phyloP scores from a whole-genome alignment of 2,113 vertebrate species.

The Vulpes lagopus region DNA sequence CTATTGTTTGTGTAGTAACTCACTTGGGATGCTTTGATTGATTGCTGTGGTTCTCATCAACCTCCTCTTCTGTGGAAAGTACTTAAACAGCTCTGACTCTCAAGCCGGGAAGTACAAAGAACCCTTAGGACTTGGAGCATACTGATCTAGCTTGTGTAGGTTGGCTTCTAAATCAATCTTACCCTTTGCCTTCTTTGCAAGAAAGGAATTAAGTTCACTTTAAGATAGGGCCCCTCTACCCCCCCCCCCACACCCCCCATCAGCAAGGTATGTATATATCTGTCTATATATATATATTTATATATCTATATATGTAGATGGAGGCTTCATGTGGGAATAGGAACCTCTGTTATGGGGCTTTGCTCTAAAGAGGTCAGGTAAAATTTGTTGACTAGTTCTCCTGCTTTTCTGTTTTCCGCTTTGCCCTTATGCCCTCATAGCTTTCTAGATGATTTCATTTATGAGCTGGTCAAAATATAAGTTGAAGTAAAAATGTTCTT shows the following conservation, averaged over 20 bases:
- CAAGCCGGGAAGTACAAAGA: slow-evolving; percentile 41
- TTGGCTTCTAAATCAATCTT: background rate
- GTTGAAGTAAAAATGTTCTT: background rate
- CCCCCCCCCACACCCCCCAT: background rate
- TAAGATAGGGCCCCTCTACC: background rate
- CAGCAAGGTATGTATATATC: background rate
- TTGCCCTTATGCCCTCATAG: background rate
- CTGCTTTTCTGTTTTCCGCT: background rate
- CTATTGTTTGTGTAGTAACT: slow-evolving; percentile 76
- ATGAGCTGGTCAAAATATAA: slow-evolving; percentile 40
- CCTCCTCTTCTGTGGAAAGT: slow-evolving; percentile 67
- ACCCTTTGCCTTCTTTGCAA: slow-evolving; percentile 59
- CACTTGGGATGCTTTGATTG: slow-evolving; percentile 77
- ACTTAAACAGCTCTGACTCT: slow-evolving; percentile 62
- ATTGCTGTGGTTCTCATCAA: slow-evolving; percentile 66
- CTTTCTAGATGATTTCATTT: background rate
- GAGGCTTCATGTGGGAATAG: slow-evolving; percentile 16
- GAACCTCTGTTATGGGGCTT: background rate
- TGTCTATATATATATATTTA: too few species aligned
- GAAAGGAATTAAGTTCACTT: slow-evolving; percentile 59
- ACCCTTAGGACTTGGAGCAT: slow-evolving; percentile 2
- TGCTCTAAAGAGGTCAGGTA: slow-evolving; percentile 50
- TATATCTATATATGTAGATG: background rate
- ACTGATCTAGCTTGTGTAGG: background rate
- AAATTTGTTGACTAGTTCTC: slow-evolving; percentile 25